Evolutionary conservation across 2,797 vertebrate species (phyloP), one percentile per base, ranked within the genome.

Genomic region (Cephalopachus bancanus): DNA sequence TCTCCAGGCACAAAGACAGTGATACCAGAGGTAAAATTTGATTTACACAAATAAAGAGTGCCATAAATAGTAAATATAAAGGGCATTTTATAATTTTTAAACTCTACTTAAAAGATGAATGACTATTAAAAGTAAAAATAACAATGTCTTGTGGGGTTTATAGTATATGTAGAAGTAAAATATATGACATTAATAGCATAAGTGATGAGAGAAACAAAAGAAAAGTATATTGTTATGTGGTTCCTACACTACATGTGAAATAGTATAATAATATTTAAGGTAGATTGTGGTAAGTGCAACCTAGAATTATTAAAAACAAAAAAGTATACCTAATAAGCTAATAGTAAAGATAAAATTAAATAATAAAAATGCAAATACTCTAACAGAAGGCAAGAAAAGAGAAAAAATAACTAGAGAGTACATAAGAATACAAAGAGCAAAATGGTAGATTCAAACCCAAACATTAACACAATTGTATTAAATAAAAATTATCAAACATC

Each of bases 401-500:
- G 51, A 65, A 72, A 55, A 30, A 91, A 74, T 51, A 88, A 60
- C 17, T 93, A 67, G 59, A 94, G 53, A 83, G n/a, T 57, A 95
- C 24, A 89, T 44, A 22, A 71, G 17, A 93, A 83, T 83, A 71
- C 16, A 53, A 83, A 83, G 44, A 69, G 10, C 37, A 96, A 97
- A 96, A 89, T 72, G 10, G 17, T 86, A 92, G 20, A 72, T 78
- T 95, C 65, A 95, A 94, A 60, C 10, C 22, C 55, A 94, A 97
- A 90, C 30, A 51, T 64, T 91, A 74, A 28, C 74, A 49, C 37
- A 93, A 91, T 37, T 85, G 85, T 7, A 80, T 62, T 93, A 95
- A 74, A 67, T 83, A 20, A 96, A 80, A 95, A 87, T 87, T 83
- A 79, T 87, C 44, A 92, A 92, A 75, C 24, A 80, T 49, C 33